A percentile compares a stretch with the other conserved stretches of the same genome.
Conservation (phyloP, 1,140 invertebrate species). For the Pseudomyrmex cubaensis region DNA sequence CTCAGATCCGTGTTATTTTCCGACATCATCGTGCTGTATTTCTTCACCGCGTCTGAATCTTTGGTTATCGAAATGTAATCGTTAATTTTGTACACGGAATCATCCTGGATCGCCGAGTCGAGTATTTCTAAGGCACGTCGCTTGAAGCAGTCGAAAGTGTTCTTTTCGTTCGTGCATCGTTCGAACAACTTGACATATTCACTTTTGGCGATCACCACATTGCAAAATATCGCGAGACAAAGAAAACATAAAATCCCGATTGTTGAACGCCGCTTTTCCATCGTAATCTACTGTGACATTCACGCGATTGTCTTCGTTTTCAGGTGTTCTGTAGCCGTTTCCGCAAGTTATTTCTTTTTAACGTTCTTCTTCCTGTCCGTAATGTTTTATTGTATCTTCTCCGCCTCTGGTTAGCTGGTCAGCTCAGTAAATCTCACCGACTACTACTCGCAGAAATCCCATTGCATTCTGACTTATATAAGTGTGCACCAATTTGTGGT, state of each 20-base stretch:
- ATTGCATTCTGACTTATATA: conserved; percentile 67
- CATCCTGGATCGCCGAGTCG: conserved; percentile 85
- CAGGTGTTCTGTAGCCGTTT: not conserved
- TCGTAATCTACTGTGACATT: conserved; percentile 1
- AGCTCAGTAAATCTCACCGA: conserved; percentile 58
- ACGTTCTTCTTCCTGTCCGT: too few species aligned
- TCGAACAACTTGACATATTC: conserved; percentile 81
- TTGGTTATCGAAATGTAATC: conserved; percentile 86
- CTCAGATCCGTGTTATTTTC: conserved; percentile 75
- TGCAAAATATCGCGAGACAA: conserved; percentile 17
- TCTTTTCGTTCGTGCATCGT: conserved; percentile 81
- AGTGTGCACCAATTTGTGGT: conserved; percentile 52
- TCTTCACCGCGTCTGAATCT: conserved; percentile 69
- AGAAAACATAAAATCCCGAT: conserved; percentile 3
- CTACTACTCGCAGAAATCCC: conserved; percentile 64
- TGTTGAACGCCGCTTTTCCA: conserved; percentile 16
- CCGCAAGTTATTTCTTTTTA: not conserved
- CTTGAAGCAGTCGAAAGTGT: conserved; percentile 86
- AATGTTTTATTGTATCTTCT: not conserved
- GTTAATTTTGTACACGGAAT: conserved; percentile 86
- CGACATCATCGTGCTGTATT: conserved; percentile 36
- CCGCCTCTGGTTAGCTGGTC: conserved; percentile 10
- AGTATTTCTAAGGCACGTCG: conserved; percentile 85
- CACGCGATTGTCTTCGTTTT: not conserved
- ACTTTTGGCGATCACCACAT: conserved; percentile 57